Evolutionary conservation across 1,140 invertebrate genomes (phyloP), one percentile per base, ranked within the genome.

Genomic region (Aphelinus certus): DNA sequence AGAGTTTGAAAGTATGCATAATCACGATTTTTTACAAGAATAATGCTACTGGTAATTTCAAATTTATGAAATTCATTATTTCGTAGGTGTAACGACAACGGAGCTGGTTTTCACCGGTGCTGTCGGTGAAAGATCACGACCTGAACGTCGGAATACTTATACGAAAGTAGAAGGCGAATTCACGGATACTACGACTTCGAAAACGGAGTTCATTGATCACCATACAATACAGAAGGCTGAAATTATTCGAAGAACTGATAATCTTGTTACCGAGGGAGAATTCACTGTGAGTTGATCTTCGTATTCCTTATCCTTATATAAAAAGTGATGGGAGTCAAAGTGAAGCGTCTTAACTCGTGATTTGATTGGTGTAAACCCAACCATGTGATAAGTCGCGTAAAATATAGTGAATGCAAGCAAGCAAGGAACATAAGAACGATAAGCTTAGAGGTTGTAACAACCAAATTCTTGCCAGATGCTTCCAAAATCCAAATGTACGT

Each of bases 101-200:
- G 91, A 91, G 79, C 83, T 89, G 69, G 92, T 93, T 78, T 94
- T 91, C 81, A 92, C 91, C 75, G 90, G 91, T 2, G 89, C 91
- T 83, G 85, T 90, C 74, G 88, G 88, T 43, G 75, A 78, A 66
- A 81, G 83, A 76, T 83, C 86, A 4, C 76, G 82, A 60, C 76
- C 85, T 10, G 90, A 91, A 61, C 80, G 89, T 42, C 82, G 87
- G 6, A 79, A 84, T 7, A 91, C 92, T 77, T 92, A 92, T 79
- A 81, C 92, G 0, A 88, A 84, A 78, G 86, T 89, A 0, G 91
- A 92, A 80, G 91, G 90, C 47, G 87, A 90, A 9, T 91, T 91
- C 78, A 89, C 79, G 49, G 90, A 91, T 66, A 91, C 92, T 80
- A 94, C 91, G 2, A 94, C 92, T 56, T 90, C 87, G 61, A 87